These are phyloP conservation scores for Neelides sp. DNA, from an alignment of 1,140 invertebrate species.

Conservation along the genomic window DNA sequence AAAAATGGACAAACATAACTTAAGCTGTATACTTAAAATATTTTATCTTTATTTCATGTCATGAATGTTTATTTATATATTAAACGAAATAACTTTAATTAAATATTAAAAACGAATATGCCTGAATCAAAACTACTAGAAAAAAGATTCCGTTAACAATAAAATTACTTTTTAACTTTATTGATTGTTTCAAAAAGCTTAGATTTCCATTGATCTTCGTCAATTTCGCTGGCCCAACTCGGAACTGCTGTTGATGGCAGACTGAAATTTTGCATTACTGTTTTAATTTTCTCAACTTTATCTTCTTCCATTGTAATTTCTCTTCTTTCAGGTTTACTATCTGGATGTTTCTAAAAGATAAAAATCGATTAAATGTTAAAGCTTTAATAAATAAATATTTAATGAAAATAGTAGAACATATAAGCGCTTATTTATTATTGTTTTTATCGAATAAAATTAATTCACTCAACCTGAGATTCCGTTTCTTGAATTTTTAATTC, in stretches of 20 bases:
- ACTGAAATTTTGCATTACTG: slow-evolving; percentile 22
- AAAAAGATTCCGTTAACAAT: not conserved
- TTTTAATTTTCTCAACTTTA: slow-evolving; percentile 25
- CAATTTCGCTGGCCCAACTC: slow-evolving; percentile 18
- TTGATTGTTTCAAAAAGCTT: slow-evolving; percentile 5
- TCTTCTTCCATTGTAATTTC: slow-evolving; percentile 20
- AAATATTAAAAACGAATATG: not conserved
- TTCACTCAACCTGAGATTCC: too few species aligned
- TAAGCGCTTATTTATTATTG: not conserved
- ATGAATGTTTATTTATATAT: not conserved
- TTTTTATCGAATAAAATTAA: not conserved
- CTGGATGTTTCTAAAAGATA: too few species aligned
- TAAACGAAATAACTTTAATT: not conserved
- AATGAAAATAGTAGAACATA: not conserved
- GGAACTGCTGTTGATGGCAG: slow-evolving; percentile 19
- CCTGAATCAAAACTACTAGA: too few species aligned
- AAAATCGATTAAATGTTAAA: too few species aligned
- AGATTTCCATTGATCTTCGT: slow-evolving; percentile 21
- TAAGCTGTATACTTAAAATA: not conserved
- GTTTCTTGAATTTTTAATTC: too few species aligned
- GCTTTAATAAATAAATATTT: too few species aligned
- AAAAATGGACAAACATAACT: not conserved
- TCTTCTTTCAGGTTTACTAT: slow-evolving; percentile 5
- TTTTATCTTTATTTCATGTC: not conserved
- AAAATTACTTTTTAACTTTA: not conserved